These are phyloP conservation scores for Drosophila kanapiae DNA, from an alignment of 1,140 invertebrate genomes.

Conservation along the genomic window DNA sequence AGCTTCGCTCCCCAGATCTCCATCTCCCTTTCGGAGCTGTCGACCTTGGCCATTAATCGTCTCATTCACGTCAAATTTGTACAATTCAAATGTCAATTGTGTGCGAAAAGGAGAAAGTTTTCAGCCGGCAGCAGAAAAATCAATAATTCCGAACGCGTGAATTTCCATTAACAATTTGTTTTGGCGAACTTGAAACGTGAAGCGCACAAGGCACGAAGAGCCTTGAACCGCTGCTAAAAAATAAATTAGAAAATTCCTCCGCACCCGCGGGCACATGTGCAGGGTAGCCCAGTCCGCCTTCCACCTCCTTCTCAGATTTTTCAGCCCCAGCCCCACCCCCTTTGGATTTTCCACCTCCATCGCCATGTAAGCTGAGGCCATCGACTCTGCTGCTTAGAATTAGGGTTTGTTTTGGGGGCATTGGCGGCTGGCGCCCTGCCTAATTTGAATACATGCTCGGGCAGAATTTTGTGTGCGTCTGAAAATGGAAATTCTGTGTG, in stretches of 20 bases:
- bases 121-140: conserved; percentile 59
- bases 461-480: conserved; percentile 48
- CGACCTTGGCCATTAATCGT: conserved; percentile 84
- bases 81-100: conserved; percentile 79
- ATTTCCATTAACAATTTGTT: conserved; percentile 82
- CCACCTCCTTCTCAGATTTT: conserved; percentile 17
- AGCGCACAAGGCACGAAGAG: conserved; percentile 51
- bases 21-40: conserved; percentile 43
- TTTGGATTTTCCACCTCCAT: conserved; percentile 15
- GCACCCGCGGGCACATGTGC: conserved; percentile 73
- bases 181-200: conserved; percentile 54
- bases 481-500: conserved; percentile 73
- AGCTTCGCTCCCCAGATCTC: conserved; percentile 8
- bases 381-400: conserved; percentile 33
- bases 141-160: conserved; percentile 74
- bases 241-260: conserved; percentile 84
- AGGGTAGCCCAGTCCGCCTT: conserved; percentile 1
- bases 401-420: conserved; percentile 34
- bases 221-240: conserved; percentile 82
- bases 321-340: neutral
- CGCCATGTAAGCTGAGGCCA: conserved; percentile 23
- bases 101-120: conserved; percentile 55
- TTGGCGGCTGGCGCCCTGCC: conserved; percentile 61
- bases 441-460: conserved; percentile 72
- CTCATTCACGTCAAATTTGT: conserved; percentile 72